Evolutionary conservation across 2,888 invertebrate species (phyloP), one percentile per base, ranked within the genome.

Genomic region (Uloborus plumipes): DNA sequence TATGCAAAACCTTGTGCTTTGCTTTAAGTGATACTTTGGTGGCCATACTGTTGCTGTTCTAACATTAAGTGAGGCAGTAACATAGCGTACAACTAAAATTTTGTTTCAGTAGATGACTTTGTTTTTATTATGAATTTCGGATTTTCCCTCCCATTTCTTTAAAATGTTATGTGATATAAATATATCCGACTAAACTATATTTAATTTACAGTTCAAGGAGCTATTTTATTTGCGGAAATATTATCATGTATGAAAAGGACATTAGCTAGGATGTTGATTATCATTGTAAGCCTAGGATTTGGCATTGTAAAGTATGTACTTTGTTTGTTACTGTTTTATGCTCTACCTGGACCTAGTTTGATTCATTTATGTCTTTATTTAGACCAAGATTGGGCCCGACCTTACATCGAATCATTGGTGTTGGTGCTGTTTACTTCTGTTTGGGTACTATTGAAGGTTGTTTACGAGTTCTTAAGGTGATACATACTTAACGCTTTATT

Each of bases 271-370:
- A 96, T 98, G 94, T 91, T 98, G 75, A 96, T 98, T 85, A 94
- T 98, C 79, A 96, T 98, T 79, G 97, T 97, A 83, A 96, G 96
- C 85, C 91, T 98, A 66, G 98, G 98, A 66, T 98, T 97, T 90
- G 98, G 98, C 66, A 97, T 98, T 87, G 97, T 97, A 85, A 97
- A 97, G 94, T 94, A 88, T 91, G 93, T 91, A 51, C 14, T 51
- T 47, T 51, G 51, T 59, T 49, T 49, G 1, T 51, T 59, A 20
- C 16, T 66, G 55, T 70, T 3, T 9, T 50, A 49, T 15, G 20
- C 18, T 22, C 13, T 15, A 6, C 20, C 15, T 15, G 20, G 22
- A 59, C 16, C 65, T 58, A 7, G 0, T 71, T 62, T 47, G 26
- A 51, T 22, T 62, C 14, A 14, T 50, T 67, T 55, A 49, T 58